Conservation (phyloP, 2,797 vertebrate genomes). For the Mus spretus region DNA sequence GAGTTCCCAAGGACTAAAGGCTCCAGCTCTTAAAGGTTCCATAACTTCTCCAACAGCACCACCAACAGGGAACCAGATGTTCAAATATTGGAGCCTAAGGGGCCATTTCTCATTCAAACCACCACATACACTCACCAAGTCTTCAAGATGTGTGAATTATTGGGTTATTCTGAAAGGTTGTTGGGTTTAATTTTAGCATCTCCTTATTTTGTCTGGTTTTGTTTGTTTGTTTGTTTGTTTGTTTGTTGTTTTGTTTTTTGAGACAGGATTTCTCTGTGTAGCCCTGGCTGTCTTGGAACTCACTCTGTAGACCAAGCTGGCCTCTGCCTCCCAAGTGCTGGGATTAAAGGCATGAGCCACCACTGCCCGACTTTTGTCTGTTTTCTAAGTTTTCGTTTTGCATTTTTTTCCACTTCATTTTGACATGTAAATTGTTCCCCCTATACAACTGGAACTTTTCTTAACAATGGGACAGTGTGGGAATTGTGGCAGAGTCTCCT, state of each 20-base stretch:
- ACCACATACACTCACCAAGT: neutral
- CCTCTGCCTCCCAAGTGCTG: too few relatives aligned
- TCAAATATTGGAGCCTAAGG: too few relatives aligned
- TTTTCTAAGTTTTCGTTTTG: neutral
- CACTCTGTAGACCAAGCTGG: too few relatives aligned
- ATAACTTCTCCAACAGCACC: neutral
- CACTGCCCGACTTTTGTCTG: neutral
- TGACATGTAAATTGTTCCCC: neutral
- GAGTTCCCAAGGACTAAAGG: too few relatives aligned
- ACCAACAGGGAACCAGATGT: neutral
- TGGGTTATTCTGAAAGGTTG: neutral
- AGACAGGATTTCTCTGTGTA: too few relatives aligned
- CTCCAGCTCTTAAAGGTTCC: neutral
- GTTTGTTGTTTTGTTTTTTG: too few relatives aligned
- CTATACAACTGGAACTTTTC: neutral
- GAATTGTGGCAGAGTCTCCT: neutral
- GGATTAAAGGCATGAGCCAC: too few relatives aligned
- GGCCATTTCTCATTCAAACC: neutral
- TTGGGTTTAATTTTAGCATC: neutral
- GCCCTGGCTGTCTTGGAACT: too few relatives aligned
- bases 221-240: too few relatives aligned
- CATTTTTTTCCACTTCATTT: neutral
- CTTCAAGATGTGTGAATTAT: constrained; percentile 8
- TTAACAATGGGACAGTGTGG: neutral
- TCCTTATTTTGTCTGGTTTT: neutral